Evolutionary conservation across 2,888 invertebrate genomes (phyloP).

Genomic region (Bellardia pandia): DNA sequence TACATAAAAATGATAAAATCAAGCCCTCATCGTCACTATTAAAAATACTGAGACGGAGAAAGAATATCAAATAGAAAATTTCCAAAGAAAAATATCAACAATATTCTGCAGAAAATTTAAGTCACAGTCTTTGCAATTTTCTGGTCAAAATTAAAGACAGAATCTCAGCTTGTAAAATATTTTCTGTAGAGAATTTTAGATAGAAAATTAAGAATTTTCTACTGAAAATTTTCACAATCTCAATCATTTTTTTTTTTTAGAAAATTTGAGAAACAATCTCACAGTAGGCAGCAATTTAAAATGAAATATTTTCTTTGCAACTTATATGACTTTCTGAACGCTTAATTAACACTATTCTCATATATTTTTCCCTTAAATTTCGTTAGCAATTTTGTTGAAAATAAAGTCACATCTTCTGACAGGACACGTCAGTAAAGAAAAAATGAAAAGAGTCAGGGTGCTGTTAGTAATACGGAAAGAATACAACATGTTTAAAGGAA

Average conservation of each 20-base stretch:
- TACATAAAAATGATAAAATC: no score
- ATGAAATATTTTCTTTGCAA: neutral
- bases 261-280: no score
- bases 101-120: neutral
- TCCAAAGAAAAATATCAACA: neutral
- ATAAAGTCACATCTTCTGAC: conserved; percentile 10
- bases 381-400: neutral
- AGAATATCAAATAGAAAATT: neutral
- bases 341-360: neutral
- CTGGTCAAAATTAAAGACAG: neutral
- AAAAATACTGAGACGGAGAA: no score
- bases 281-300: no score
- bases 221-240: neutral
- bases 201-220: neutral
- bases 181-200: neutral
- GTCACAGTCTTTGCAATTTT: neutral
- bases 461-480: no score
- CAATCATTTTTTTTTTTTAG: no score
- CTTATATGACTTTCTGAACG: neutral
- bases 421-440: neutral
- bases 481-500: neutral
- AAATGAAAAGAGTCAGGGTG: neutral
- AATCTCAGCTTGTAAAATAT: neutral
- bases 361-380: neutral
- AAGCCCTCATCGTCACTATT: no score